Base-by-base conservation (phyloP, 2,797 vertebrate species). In the Micromesistius poutassou region DNA sequence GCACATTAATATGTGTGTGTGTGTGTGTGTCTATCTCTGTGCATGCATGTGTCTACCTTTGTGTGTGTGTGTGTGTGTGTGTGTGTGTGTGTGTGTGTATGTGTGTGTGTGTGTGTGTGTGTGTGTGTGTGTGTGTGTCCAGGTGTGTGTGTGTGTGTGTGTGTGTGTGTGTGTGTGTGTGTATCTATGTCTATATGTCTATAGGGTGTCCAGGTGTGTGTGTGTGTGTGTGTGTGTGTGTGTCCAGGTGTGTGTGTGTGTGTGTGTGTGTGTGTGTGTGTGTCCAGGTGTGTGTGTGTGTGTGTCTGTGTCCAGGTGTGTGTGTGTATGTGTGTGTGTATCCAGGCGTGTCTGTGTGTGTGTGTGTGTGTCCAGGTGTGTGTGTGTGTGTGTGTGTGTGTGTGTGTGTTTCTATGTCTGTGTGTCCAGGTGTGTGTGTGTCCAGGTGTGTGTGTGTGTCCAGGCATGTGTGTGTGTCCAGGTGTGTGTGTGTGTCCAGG, bases 361-460 rank as follows among this genome's bases (percentile, higher is more conserved):
- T 72, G 19, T 50, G 38, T 71, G 46, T 76, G 42, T 76, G 72
- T 31, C 31, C 66, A 25, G 68, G 38, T 62, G 72, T 74, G 75
- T 36, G 72, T 74, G 62, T 77, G 66, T 71, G 74, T 76, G 76
- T 50, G 30, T 73, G 78, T 93, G 46, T 50, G 46, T 50, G 46
- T 50, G 46, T 22, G 46, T 50, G 46, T 50, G 46, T 50, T 14
- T 50, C 14, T 50, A 14, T 50, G 42, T 50, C 2, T 50, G 14
- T 50, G 42, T 50, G 42, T n/a, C 42, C 42, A 1, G 12, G 19
- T 55, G 50, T n/a, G 19, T 55, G 50, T 55, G 50, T 40, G 16
- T 30, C 2, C 30, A 25, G 2, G 76, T 71, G 68, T 70, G 55
- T 33, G 76, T 72, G 30, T 77, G 71, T n/a, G 7, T 55, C 4